Evolutionary conservation across 2,113 vertebrate genomes (phyloP), one percentile per base, ranked within the genome.

Genomic region (Cyanoderma ruficeps): DNA sequence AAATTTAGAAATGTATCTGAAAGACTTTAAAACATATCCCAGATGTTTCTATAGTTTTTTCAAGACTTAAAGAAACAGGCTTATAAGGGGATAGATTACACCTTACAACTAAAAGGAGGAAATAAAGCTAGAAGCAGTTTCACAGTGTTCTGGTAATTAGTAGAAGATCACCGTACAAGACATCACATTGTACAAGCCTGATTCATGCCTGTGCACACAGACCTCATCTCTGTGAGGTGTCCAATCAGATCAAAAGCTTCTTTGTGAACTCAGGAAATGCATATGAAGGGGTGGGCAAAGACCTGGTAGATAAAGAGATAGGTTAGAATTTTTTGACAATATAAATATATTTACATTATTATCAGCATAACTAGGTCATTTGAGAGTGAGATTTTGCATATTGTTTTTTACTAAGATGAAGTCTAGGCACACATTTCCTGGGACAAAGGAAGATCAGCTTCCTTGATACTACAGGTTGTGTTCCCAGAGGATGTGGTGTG

Each of bases 21-120:
- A 90, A 96, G 56, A 78, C 61, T 96, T 91, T 88, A 87, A 97
- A 80, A 74, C 64, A 81, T 93, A 64, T 15, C 31, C 75, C 93
- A 75, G 65, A 81, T 74, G 31, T 88, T 89, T 90, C 37, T 69
- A 2, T 30, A 91, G 74, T 89, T 91, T 52, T 89, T 96, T 92
- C 68, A 92, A 94, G 76, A 94, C 70, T 81, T 64, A 71, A 82
- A 78, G 22, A 68, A 70, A n/a, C 18, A 94, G 56, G 82, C 87
- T 59, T 64, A 49, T 75, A 74, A 89, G 96, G 64, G 86, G 78
- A 91, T 78, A 93, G 60, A 91, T 94, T 93, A 81, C 80, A 95
- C 27, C 71, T 82, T 91, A 64, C 86, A 95, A 81, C 68, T 93
- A 68, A 96, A 89, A 93, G 63, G 91, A 91, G 33, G 59, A 52